Evolutionary conservation across 2,113 vertebrate genomes (phyloP).

Genomic region (Pitta sordida): DNA sequence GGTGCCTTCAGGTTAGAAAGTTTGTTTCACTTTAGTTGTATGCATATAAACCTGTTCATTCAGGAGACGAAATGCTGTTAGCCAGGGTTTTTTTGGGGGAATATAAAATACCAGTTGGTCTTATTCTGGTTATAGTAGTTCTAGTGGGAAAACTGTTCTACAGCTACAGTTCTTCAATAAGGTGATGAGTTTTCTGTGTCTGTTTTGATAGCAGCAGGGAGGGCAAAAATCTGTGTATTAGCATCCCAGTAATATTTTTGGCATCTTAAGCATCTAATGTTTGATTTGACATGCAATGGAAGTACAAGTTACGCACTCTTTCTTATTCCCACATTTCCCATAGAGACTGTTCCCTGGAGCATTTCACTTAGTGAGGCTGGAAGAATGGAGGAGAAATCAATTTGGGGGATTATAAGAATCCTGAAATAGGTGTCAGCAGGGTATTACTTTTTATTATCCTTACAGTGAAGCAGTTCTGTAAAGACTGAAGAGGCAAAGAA

Average conservation of each 20-base stretch:
- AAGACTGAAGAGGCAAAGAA: not conserved
- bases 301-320: not conserved
- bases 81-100: not conserved
- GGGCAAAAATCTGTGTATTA: not conserved
- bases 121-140: not conserved
- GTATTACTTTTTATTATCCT: not conserved
- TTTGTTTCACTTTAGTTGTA: not conserved
- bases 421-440: not conserved
- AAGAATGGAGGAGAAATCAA: not conserved
- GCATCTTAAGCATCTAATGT: not conserved
- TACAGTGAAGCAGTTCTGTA: not conserved
- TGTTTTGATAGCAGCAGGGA: not conserved
- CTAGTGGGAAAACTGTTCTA: not conserved
- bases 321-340: not conserved
- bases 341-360: not conserved
- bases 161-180: not conserved
- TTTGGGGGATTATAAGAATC: conserved; percentile 1
- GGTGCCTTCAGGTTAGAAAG: not conserved
- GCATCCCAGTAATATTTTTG: not conserved
- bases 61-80: not conserved
- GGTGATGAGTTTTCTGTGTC: not conserved
- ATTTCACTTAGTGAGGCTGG: not conserved
- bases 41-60: not conserved
- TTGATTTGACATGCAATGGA: not conserved
- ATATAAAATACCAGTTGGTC: not conserved